A percentile compares a stretch with the other conserved stretches of the same genome.
phyloP scores from a whole-genome alignment of 2,888 invertebrate species.

The Dicyrtomina minuta region DNA sequence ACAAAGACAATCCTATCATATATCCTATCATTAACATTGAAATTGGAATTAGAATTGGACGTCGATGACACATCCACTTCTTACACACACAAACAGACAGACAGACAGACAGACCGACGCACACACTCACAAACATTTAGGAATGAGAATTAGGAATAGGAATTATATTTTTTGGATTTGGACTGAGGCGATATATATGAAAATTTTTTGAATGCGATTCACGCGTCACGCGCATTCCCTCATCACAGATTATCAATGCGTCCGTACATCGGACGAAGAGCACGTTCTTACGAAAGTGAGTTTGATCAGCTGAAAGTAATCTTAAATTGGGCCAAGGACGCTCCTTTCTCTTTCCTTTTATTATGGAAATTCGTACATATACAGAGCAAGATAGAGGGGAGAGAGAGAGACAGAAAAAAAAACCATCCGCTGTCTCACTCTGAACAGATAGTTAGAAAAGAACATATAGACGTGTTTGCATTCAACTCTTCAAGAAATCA shows the following conservation, averaged over 20 bases:
- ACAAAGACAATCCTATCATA: no score
- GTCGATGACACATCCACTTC: no score
- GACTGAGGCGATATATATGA: background rate
- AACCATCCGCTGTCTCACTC: conserved; percentile 9
- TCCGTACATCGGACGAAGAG: background rate
- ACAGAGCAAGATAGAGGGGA: background rate
- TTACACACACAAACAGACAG: no score
- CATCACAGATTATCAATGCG: conserved; percentile 6
- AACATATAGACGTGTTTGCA: no score
- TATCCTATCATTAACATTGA: no score
- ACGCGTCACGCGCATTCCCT: conserved; percentile 17
- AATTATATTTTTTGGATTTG: no score
- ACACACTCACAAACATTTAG: no score
- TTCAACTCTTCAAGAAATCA: no score
- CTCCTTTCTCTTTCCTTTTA: conserved; percentile 33
- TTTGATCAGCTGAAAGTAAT: conserved; percentile 31
- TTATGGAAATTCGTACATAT: conserved; percentile 20
- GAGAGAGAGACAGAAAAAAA: conserved; percentile 2
- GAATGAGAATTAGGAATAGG: no score
- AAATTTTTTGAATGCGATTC: conserved; percentile 18
- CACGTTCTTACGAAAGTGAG: conserved; percentile 25
- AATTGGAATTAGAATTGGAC: no score
- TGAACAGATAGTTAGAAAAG: no score
- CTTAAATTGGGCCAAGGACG: conserved; percentile 43
- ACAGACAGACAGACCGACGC: no score